Percentiles rank a stretch among this genome's conserved stretches.
Evolutionary conservation across 2,113 vertebrate genomes (phyloP).

Genomic region (Oreochromis niloticus): DNA sequence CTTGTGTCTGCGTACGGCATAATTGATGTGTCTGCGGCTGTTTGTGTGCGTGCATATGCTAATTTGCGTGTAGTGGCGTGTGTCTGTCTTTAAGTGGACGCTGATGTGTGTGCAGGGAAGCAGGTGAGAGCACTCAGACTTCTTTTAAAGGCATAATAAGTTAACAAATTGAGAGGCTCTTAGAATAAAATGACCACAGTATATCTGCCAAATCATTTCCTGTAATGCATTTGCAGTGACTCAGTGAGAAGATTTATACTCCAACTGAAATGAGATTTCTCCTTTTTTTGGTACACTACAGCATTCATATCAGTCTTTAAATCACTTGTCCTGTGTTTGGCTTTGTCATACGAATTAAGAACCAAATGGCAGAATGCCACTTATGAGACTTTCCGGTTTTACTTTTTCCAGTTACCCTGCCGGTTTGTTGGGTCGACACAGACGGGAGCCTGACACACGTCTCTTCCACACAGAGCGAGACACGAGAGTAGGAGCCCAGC

Average conservation of each 20-base stretch:
- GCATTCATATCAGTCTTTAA: not conserved
- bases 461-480: not conserved
- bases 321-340: not conserved
- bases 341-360: not conserved
- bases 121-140: not conserved
- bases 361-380: not conserved
- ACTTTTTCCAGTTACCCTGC: not conserved
- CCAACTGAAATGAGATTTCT: not conserved
- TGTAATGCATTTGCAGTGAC: not conserved
- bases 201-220: constrained; percentile 6
- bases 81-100: constrained; percentile 3
- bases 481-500: not conserved
- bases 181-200: constrained; percentile 7
- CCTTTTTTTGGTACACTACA: not conserved
- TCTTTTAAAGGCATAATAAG: constrained; percentile 26
- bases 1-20: not conserved
- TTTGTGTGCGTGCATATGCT: constrained; percentile 13
- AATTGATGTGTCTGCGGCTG: constrained; percentile 2
- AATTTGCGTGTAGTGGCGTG: constrained; percentile 20
- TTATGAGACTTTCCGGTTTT: not conserved
- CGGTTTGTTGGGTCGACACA: not conserved
- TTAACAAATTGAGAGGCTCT: not conserved
- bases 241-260: not conserved
- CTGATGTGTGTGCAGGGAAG: not conserved
- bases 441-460: not conserved